A percentile compares a stretch with the other conserved stretches of the same genome.
Conservation (phyloP, 2,888 invertebrate species). For the Mesorhabditis spiculigera region DNA sequence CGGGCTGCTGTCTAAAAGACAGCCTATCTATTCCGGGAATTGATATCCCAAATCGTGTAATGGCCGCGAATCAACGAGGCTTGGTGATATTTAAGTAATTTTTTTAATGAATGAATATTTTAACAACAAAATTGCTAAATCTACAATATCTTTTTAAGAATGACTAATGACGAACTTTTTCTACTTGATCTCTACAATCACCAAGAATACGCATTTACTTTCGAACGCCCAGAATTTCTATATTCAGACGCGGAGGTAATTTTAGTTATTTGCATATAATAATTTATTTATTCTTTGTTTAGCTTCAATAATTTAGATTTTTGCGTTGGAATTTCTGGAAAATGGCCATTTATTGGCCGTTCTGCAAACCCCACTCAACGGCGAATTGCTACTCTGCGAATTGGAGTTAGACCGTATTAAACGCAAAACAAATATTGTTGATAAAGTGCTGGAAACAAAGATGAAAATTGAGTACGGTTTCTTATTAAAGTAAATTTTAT, state of each 20-base stretch:
- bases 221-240: neutral
- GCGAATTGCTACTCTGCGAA: neutral
- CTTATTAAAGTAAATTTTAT: neutral
- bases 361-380: neutral
- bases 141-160: neutral
- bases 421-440: neutral
- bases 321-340: neutral
- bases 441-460: neutral
- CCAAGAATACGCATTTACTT: neutral
- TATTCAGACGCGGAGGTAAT: neutral
- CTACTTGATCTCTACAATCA: neutral
- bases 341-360: neutral
- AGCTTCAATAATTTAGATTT: neutral
- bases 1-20: too few species aligned
- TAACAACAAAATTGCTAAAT: too few species aligned
- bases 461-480: constrained; percentile 1
- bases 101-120: too few species aligned
- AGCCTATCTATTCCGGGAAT: too few species aligned
- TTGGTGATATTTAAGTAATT: too few species aligned
- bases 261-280: neutral
- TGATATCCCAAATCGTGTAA: too few species aligned
- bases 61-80: too few species aligned
- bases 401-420: neutral
- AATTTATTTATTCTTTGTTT: neutral
- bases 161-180: neutral